A percentile compares a stretch with the other conserved stretches of the same genome.
Conservation (phyloP, 2,113 vertebrate species). For the Campylomormyrus tamandua region DNA sequence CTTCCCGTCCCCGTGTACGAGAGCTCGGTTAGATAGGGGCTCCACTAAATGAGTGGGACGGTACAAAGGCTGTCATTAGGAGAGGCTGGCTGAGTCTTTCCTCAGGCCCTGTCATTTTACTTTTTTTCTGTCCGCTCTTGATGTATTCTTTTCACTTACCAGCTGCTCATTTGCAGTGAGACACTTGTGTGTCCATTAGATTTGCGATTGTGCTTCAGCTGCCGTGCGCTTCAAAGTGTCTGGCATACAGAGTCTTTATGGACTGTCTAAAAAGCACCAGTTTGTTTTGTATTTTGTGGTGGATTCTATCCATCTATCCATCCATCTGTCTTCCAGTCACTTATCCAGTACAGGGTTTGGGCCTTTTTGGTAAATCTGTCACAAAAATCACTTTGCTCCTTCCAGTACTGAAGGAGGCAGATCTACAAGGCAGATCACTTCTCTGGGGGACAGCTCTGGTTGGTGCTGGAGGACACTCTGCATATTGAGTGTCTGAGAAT, state of each 20-base stretch:
- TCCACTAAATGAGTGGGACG: background rate
- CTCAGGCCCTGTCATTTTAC: background rate
- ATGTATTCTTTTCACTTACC: slow-evolving; percentile 9
- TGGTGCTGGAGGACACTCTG: slow-evolving; percentile 73
- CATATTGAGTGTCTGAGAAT: background rate
- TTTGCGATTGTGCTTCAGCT: background rate
- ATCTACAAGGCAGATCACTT: slow-evolving; percentile 82
- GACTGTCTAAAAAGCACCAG: background rate
- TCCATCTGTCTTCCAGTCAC: background rate
- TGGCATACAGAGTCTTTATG: background rate
- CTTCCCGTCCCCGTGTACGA: background rate
- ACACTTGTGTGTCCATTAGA: background rate
- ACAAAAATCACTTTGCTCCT: background rate
- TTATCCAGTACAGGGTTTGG: background rate
- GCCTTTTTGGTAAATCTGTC: background rate
- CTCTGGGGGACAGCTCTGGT: slow-evolving; percentile 36
- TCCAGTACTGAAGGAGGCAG: background rate
- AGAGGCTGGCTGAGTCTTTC: background rate
- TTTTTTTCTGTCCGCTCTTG: background rate
- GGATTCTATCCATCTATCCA: background rate
- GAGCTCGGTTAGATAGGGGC: background rate
- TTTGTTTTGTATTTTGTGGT: background rate
- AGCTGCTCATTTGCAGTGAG: slow-evolving; percentile 9
- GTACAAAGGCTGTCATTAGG: background rate
- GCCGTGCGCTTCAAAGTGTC: background rate